A percentile compares a stretch with the other conserved stretches of the same genome.
Conservation (phyloP, 2,888 invertebrate species). For the Ormyrus nitidulus region DNA sequence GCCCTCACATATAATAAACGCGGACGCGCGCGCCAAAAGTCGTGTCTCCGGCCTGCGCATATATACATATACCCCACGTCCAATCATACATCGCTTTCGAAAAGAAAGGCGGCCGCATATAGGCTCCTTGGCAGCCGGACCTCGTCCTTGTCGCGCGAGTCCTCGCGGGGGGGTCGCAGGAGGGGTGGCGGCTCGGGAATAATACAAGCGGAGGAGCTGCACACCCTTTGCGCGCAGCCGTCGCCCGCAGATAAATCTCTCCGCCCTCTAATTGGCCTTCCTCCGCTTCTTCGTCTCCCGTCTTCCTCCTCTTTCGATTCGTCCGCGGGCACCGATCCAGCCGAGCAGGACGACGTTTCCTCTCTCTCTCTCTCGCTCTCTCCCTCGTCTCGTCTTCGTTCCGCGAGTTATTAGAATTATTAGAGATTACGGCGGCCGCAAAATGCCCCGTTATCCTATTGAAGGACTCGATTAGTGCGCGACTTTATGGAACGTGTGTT, state of each 20-base stretch:
- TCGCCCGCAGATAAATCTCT: slow-evolving; percentile 75
- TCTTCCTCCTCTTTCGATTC: slow-evolving; percentile 47
- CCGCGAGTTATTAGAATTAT: slow-evolving; percentile 73
- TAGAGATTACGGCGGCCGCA: slow-evolving; percentile 74
- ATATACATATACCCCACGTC: no score
- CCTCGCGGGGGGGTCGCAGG: slow-evolving; percentile 13
- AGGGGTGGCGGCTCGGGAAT: slow-evolving; percentile 67
- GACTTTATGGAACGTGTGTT: background rate
- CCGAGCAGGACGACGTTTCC: slow-evolving; percentile 24
- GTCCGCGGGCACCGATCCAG: slow-evolving; percentile 49
- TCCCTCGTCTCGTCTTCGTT: slow-evolving; percentile 48
- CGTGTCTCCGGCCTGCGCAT: slow-evolving; percentile 7
- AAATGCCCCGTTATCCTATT: slow-evolving; percentile 66
- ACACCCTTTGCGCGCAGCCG: slow-evolving; percentile 72
- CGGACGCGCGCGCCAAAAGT: slow-evolving; percentile 30
- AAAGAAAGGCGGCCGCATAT: background rate
- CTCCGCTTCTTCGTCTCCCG: slow-evolving; percentile 70
- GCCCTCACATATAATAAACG: slow-evolving; percentile 8
- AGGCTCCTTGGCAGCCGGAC: slow-evolving; percentile 68
- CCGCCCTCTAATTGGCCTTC: slow-evolving; percentile 76
- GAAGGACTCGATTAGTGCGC: background rate
- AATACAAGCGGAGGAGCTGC: slow-evolving; percentile 68
- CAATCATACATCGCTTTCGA: no score
- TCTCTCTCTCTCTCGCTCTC: slow-evolving; percentile 23
- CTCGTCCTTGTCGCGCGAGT: slow-evolving; percentile 64